phyloP scores from a whole-genome alignment of 1,140 invertebrate species.

The Hetaerina americana region DNA sequence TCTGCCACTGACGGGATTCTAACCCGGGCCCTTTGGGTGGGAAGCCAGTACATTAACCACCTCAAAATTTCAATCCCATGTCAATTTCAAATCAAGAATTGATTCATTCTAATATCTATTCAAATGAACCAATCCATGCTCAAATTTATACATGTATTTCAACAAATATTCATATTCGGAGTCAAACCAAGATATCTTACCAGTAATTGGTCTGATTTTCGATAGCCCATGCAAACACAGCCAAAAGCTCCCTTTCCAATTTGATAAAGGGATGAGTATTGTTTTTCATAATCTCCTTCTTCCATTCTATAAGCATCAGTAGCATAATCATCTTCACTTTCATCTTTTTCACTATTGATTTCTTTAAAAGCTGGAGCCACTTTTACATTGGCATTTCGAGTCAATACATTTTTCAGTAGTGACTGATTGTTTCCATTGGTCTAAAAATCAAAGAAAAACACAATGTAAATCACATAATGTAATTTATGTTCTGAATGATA shows the following conservation, averaged over 20 bases:
- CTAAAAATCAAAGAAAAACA: conserved; percentile 19
- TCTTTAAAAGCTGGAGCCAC: conserved; percentile 7
- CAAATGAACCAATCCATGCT: too few relatives aligned
- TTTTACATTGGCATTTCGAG: not conserved
- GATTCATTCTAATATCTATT: too few relatives aligned
- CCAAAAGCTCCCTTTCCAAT: conserved; percentile 66
- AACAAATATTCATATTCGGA: too few relatives aligned
- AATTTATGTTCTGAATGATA: too few relatives aligned
- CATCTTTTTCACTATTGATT: conserved; percentile 34
- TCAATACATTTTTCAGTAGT: conserved; percentile 25
- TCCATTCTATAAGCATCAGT: too few relatives aligned
- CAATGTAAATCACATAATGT: conserved; percentile 1
- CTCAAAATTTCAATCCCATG: too few relatives aligned
- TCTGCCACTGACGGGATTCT: too few relatives aligned
- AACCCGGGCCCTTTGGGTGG: too few relatives aligned
- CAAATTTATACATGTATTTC: too few relatives aligned
- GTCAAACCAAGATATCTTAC: too few relatives aligned
- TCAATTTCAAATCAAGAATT: too few relatives aligned
- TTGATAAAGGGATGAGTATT: conserved; percentile 53
- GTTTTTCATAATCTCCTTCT: conserved; percentile 46
- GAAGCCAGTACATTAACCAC: too few relatives aligned
- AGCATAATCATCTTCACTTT: conserved; percentile 36
- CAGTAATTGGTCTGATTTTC: conserved; percentile 48
- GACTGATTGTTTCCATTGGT: conserved; percentile 29
- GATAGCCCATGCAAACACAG: conserved; percentile 52